Conservation (phyloP, 2,113 vertebrate genomes). For the Eulemur rufifrons region DNA sequence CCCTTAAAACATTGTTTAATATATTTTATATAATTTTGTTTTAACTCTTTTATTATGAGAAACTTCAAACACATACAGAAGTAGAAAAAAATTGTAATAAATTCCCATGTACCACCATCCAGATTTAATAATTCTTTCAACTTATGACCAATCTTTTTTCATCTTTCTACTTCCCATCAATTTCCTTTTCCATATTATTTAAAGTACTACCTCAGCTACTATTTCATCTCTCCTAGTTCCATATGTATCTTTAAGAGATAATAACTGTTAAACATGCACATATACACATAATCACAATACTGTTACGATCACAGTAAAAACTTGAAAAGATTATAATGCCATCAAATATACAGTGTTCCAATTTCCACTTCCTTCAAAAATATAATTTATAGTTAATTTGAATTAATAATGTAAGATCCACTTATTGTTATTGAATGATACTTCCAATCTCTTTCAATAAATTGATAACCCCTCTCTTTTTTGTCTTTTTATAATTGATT, state of each 20-base stretch:
- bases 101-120: not conserved
- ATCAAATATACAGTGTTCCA: not conserved
- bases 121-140: constrained; percentile 5
- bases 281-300: not conserved
- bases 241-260: not conserved
- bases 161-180: not conserved
- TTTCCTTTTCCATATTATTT: not conserved
- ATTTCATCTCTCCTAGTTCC: not conserved
- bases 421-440: not conserved
- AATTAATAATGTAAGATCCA: not conserved
- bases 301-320: not conserved
- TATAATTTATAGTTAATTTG: not conserved
- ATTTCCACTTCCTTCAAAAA: not conserved
- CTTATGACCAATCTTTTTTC: not conserved
- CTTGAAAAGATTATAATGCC: not conserved
- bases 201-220: not conserved
- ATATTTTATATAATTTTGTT: not conserved
- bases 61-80: not conserved
- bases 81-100: not conserved
- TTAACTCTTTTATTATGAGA: not conserved
- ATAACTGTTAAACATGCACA: not conserved
- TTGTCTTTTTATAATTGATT: not conserved
- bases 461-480: not conserved
- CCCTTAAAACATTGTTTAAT: not conserved
- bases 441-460: not conserved